Evolutionary conservation across 2,113 vertebrate species (phyloP).

Genomic region (Lichenostomus cassidix): DNA sequence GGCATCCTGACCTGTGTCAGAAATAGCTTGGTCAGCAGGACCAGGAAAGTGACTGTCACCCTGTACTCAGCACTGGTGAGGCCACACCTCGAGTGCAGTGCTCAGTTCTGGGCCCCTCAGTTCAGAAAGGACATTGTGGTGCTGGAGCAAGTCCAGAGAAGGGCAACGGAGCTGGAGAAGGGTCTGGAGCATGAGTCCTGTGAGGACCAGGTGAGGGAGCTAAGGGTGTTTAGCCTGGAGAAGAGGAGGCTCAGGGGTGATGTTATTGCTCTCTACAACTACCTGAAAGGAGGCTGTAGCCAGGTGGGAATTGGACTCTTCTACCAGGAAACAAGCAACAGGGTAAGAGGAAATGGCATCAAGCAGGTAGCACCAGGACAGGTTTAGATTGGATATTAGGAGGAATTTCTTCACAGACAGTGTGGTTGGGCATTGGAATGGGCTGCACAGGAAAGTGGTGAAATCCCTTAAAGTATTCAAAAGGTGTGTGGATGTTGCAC

Average conservation of each 20-base stretch:
- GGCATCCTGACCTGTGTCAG: neutral
- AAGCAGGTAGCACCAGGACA: neutral
- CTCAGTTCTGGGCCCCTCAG: no score
- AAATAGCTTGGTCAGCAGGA: neutral
- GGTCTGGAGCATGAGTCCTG: neutral
- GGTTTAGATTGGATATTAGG: neutral
- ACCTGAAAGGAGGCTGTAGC: neutral
- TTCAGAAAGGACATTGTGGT: neutral
- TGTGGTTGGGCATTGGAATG: neutral
- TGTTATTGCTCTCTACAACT: neutral
- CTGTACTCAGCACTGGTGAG: no score
- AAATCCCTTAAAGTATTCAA: neutral
- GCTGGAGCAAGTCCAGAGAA: neutral
- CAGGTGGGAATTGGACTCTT: no score
- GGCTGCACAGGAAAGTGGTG: neutral
- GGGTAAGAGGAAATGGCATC: neutral
- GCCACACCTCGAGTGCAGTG: rapidly evolving
- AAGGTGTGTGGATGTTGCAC: neutral
- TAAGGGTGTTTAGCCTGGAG: neutral
- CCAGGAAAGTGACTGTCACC: neutral
- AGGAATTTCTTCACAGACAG: neutral
- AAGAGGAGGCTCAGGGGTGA: neutral
- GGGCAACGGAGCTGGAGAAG: neutral
- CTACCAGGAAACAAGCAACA: neutral
- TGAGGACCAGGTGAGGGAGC: neutral